phyloP scores from a whole-genome alignment of 1,140 invertebrate species.

The Trissolcus basalis region DNA sequence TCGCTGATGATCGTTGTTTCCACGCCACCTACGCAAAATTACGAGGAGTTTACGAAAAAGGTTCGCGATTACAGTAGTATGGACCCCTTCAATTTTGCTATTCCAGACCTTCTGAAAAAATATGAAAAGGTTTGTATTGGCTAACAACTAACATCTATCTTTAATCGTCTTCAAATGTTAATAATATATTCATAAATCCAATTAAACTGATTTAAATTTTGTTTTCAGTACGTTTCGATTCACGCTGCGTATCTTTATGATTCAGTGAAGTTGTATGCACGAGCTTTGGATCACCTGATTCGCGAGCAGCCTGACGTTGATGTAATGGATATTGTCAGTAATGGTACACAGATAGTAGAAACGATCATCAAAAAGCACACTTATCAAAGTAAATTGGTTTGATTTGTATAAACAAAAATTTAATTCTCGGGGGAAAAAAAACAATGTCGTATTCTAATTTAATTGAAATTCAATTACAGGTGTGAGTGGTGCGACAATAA shows the following conservation, averaged over 20 bases:
- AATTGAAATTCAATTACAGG: conserved; percentile 77
- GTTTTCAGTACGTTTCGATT: conserved; percentile 87
- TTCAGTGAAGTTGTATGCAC: conserved; percentile 93
- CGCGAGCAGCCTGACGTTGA: conserved; percentile 78
- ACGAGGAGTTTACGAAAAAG: conserved; percentile 85
- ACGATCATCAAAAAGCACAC: conserved; percentile 85
- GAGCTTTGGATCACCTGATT: conserved; percentile 86
- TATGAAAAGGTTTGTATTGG: conserved; percentile 71
- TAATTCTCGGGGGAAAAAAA: too few relatives aligned
- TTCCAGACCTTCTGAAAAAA: conserved; percentile 80
- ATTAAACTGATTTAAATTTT: conserved; percentile 6
- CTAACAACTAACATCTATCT: too few relatives aligned
- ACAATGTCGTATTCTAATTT: too few relatives aligned
- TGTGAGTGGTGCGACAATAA: conserved; percentile 92
- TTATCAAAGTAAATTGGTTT: conserved; percentile 86
- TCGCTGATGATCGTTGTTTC: conserved; percentile 91
- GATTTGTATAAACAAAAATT: background rate
- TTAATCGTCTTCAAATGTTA: too few relatives aligned
- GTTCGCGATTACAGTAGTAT: conserved; percentile 86
- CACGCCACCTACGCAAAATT: conserved; percentile 84
- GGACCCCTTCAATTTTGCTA: conserved; percentile 85
- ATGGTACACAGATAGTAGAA: conserved; percentile 86
- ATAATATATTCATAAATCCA: too few relatives aligned
- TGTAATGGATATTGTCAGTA: conserved; percentile 84
- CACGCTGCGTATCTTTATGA: conserved; percentile 98